Evolutionary conservation across 2,113 vertebrate species (phyloP), one percentile per base, ranked within the genome.

Genomic region (Cygnus buccinator): DNA sequence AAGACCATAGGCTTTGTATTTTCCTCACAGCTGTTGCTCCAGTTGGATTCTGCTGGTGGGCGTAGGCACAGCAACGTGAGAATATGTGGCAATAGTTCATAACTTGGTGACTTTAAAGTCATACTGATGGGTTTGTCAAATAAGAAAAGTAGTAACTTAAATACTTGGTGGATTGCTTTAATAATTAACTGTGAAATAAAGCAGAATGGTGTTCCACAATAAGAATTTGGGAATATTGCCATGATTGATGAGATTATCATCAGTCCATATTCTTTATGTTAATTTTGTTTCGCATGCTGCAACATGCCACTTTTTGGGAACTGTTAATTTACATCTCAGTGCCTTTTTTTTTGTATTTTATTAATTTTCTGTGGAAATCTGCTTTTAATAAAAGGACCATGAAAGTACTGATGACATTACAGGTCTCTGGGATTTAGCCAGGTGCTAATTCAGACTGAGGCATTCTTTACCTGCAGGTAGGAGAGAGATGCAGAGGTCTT

Each of bases 301-400:
- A 10, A 4, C 6, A 1, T 11, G 12, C 58, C 66, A 41, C 13
- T 0, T 5, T 37, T 23, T 3, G 80, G 50, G 39, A 73, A 9
- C 37, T 67, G 65, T 50, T 68, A 14, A 18, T 63, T 72, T 31
- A 14, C 5, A 4, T 72, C 71, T 72, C 35, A 10, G 0, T 67
- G 65, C 9, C 5, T 21, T 59, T 31, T 35, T 55, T 76, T 59
- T 65, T 65, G 29, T 71, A 46, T 85, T 81, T 68, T 2, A 1
- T 75, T 57, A 25, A 33, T 58, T 84, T 37, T 71, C 35, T 13
- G 4, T 88, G 90, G 74, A 87, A 87, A 81, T 92, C 65, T 89
- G 37, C 29, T 92, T 93, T 95, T 70, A 82, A 67, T 97, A 95
- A 95, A 93, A 66, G 46, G 77, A 73, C 87, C n/a, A 6, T 73